A percentile compares a stretch with the other conserved stretches of the same genome.
Conservation (phyloP, 1,140 invertebrate genomes). For the Hetaerina americana region DNA sequence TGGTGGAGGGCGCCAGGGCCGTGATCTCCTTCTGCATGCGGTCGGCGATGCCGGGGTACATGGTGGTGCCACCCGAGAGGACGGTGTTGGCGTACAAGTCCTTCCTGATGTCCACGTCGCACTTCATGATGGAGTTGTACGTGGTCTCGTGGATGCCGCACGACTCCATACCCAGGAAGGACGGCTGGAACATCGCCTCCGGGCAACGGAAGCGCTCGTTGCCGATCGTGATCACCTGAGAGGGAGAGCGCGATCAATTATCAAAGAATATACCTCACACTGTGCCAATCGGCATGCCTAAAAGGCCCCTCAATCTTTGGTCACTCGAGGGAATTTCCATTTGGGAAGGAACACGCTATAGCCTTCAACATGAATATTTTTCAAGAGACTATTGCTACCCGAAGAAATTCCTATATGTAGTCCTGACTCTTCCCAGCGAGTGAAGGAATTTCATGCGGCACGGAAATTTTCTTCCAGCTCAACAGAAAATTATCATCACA, state of each 20-base stretch:
- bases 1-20: slow-evolving; percentile 68
- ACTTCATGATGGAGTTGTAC: slow-evolving; percentile 90
- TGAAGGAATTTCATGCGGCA: no score
- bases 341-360: no score
- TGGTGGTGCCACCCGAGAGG: slow-evolving; percentile 80
- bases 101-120: slow-evolving; percentile 84
- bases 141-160: slow-evolving; percentile 71
- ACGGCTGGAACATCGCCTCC: slow-evolving; percentile 82
- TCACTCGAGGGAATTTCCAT: no score
- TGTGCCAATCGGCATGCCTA: no score
- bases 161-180: slow-evolving; percentile 76
- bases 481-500: no score
- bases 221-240: slow-evolving; percentile 71
- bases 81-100: slow-evolving; percentile 89
- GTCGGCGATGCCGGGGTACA: slow-evolving; percentile 76
- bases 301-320: no score
- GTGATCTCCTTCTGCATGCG: slow-evolving; percentile 86
- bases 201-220: slow-evolving; percentile 90
- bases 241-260: no score
- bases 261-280: neutral
- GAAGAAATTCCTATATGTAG: no score
- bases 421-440: no score
- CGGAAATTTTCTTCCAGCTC: no score
- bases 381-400: no score
- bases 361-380: no score